phyloP scores from a whole-genome alignment of 2,113 vertebrate genomes.

The Tringa solitaria region DNA sequence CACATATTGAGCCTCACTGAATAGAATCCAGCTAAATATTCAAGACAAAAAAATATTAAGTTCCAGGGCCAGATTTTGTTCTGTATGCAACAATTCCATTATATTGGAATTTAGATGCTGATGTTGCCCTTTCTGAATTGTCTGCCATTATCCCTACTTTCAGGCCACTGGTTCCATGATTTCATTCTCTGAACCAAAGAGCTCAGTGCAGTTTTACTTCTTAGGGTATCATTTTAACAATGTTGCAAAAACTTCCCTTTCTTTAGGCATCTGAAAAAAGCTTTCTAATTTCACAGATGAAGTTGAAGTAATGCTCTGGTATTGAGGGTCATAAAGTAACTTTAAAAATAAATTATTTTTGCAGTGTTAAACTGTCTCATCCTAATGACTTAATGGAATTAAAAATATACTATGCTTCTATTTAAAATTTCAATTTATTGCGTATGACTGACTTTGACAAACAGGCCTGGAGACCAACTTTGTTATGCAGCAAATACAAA shows the following conservation, averaged over 20 bases:
- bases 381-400: neutral
- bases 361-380: neutral
- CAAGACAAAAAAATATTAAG: conserved; percentile 2
- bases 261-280: neutral
- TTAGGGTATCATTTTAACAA: neutral
- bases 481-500: neutral
- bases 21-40: neutral
- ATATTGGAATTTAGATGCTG: neutral
- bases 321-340: neutral
- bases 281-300: neutral
- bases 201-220: neutral
- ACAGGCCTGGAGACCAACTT: neutral
- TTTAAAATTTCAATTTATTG: neutral
- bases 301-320: conserved; percentile 32
- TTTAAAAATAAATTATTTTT: neutral
- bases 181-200: neutral
- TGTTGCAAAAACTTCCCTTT: neutral
- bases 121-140: neutral
- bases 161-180: neutral
- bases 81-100: neutral
- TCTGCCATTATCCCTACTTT: neutral
- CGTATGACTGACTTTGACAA: neutral
- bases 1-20: neutral
- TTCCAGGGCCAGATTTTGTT: neutral
- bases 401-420: neutral